Base-by-base conservation (phyloP, 2,888 invertebrate genomes). In the Drosophila greeni region DNA sequence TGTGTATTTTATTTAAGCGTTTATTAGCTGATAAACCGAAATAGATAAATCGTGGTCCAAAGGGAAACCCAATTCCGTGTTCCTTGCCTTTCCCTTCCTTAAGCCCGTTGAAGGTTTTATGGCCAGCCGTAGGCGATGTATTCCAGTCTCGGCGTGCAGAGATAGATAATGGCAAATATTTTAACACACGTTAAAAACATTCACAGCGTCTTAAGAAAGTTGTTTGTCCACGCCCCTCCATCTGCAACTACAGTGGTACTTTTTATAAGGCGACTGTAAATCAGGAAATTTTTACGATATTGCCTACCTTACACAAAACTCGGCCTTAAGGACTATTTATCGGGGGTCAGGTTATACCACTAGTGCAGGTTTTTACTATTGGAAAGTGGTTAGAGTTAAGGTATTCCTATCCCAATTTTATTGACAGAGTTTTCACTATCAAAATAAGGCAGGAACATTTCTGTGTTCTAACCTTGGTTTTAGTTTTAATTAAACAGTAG, bases 1-100 rank as follows among this genome's bases (percentile, higher is more conserved):
- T 82, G 81, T 83, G 82, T 83, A 82, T 81, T 82, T 82, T 82
- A 83, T 83, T 82, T 75, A 81, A 82, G 82, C 82, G 83, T 82
- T 83, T 82, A 82, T 82, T 82, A 82, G 81, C 81, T 83, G 81
- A 82, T 82, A 83, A 83, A 78, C 78, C 68, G 69, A 81, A 81
- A 78, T 70, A 82, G 81, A 82, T 82, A 82, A 81, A 82, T 81
- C 77, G 66, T 68, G 62, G 39, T 47, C 51, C 49, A 62, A 51
- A 47, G 60, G 47, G 49, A 48, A 49, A 14, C 71, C 36, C 26
- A 62, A 51, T 52, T 51, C 59, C 49, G 16, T 47, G 40, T 33
- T 16, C 40, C 24, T 52, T n/a, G 54, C 43, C 18, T 26, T 24
- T 14, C 29, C 8, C 26, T 39, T 42, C 65, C 53, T 49, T 18